Base-by-base conservation (phyloP, 2,797 vertebrate species). In the Delichon dasypus region DNA sequence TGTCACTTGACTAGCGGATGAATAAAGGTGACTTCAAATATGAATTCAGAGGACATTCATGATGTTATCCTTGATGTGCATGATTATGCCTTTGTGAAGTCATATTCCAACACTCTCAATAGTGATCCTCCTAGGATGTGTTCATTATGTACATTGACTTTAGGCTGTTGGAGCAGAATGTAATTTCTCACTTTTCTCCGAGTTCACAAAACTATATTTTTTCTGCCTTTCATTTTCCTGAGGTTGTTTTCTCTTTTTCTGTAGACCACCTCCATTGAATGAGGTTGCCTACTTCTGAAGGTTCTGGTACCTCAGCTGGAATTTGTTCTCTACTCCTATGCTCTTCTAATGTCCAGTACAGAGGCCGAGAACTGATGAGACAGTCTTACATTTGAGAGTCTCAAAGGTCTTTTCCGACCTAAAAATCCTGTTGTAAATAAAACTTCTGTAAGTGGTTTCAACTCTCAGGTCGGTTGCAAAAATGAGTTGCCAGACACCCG, bases 291-390 rank as follows among this genome's bases (percentile, higher is more conserved):
- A 1, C 10, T 72, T 58, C 54, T 18, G 9, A 14, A 38, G 70
- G 21, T 13, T 38, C 40, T 45, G 36, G 7, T 20, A 13, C 11
- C 19, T 72, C 73, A 40, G 8, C 32, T 14, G 42, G n/a, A 45
- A 67, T 13, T 20, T 47, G 0, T 58, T 40, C 51, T 44, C 27
- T 58, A 2, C 15, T 62, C 32, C 13, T 38, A 4, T 16, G 19
- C 21, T 20, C 13, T 48, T 23, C 8, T 16, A 20, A 44, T 0
- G 1, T 4, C 30, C 30, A 17, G 16, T 1, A n/a, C 2, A 6
- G 61, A 12, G 30, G 19, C 17, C 0, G 0, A 54, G 40, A 23
- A 48, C 16, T 9, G 20, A 64, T 2, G 3, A 42, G 14, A 17
- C 27, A 11, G 3, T 8, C 27, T 25, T 16, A 38, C 10, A 40